Base-by-base conservation (phyloP, 1,140 invertebrate species). In the Aphelenchoides avenae region DNA sequence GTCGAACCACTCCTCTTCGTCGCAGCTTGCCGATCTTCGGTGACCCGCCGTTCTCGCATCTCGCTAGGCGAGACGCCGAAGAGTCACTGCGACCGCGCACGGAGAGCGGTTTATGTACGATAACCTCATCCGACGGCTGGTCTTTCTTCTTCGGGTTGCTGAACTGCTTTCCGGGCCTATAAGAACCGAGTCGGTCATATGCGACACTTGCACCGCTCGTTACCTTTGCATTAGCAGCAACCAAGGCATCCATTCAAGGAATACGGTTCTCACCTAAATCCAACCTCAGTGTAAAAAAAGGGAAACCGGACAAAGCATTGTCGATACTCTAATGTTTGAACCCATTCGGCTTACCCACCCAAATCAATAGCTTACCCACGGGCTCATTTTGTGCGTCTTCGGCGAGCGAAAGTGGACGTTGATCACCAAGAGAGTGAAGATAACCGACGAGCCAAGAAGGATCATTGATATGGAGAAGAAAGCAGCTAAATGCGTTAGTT, bases 241-340 rank as follows among this genome's bases (percentile, higher is more conserved):
- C 84, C 89, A 93, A 67, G 93, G 91, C 79, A 96, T 83, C 91
- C 91, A 96, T 78, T 88, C 88, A 68, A 95, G 84, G 81, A 96
- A 91, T 75, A 93, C 84, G 71, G 87, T 84, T 78, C 86, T 87
- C 65, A 93, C 86, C 89, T 50, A 6, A 29, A 90, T 44, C n/a
- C n/a, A 40, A 40, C 41, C 27, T 53, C 51, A 68, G 48, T 46
- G 37, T 52, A 57, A 52, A 15, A 36, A 49, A 20, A 52, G 50
- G 5, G 64, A 55, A 5, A 31, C 40, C 9, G 49, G 52, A 29
- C n/a, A n/a, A n/a, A n/a, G 46, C 57, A 31, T 42, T 48, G 11
- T 61, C 36, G 41, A 48, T 62, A n/a, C 61, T 43, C 30, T 65
- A 57, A n/a, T 66, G 29, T 18, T 52, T 68, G 3, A 52, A 46